Base-by-base conservation (phyloP, 2,113 vertebrate genomes). In the Hemiprocne comata region DNA sequence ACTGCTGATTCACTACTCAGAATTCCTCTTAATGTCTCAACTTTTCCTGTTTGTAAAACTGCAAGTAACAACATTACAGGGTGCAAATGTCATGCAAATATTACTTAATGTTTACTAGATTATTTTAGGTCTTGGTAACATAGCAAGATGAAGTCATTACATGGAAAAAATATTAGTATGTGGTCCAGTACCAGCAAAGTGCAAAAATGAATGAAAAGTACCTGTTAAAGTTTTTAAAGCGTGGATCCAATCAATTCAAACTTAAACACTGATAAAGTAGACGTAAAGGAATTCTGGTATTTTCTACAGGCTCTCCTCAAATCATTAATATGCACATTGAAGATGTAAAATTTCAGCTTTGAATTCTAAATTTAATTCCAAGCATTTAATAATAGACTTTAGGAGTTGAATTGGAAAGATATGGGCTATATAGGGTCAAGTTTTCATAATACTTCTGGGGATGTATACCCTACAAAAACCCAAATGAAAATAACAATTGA, bases 391-490 rank as follows among this genome's bases (percentile, higher is more conserved):
- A 70, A 51, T 48, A 15, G 5, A 46, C 10, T 42, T 78, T 72
- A 10, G 20, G 38, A 78, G 23, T 21, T 51, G 78, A 50, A 64
- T 20, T 64, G 28, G 31, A 55, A 87, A 91, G 28, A 9, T 58
- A 67, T 0, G 1, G 36, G 18, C 16, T 46, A 36, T 3, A 5
- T 11, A 61, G 13, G 13, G 17, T 23, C 3, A 46, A 34, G 18
- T 60, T 65, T 34, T 65, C n/a, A 13, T 57, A 23, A 73, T 42
- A 80, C 17, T 42, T 3, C 24, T 86, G 20, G 34, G 15, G 4
- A 25, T 33, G 15, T 60, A 28, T 33, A 40, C 3, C 13, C n/a
- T 67, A 24, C 7, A 21, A 58, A 84, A 48, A 11, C 17, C 10
- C 13, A 69, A 15, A n/a, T 46, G 24, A 58, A 79, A 42, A 34